Percentiles rank a stretch among this genome's conserved stretches.
Evolutionary conservation across 2,797 vertebrate species (phyloP).

Genomic region (Dendrocincla fuliginosa): DNA sequence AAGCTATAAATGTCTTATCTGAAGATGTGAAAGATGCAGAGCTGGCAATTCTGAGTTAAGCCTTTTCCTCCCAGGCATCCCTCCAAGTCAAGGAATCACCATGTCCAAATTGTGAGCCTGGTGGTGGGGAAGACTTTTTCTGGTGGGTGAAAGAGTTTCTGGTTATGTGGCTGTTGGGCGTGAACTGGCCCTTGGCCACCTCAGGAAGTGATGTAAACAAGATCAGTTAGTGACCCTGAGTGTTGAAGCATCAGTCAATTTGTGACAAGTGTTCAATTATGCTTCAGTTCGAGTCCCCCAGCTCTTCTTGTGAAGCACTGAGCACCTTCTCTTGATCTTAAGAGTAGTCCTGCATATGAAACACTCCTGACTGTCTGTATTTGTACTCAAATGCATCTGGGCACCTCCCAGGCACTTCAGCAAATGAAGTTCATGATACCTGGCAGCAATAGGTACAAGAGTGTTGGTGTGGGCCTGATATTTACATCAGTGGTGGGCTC

Average conservation of each 20-base stretch:
- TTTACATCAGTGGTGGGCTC: not conserved
- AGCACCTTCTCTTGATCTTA: not conserved
- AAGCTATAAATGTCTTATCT: not conserved
- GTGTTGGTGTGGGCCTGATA: not conserved
- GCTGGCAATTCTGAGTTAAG: not conserved
- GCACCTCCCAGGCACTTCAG: not conserved
- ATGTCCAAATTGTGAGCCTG: not conserved
- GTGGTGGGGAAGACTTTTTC: not conserved
- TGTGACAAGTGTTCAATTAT: not conserved
- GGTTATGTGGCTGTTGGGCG: not conserved
- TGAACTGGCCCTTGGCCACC: not conserved
- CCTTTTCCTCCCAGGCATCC: not conserved
- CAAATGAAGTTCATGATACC: not conserved
- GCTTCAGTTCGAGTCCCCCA: rapidly evolving
- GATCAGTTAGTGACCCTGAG: not conserved
- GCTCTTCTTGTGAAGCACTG: not conserved
- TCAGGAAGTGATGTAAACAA: rapidly evolving
- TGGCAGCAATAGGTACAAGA: not conserved
- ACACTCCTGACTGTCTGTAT: not conserved
- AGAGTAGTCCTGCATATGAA: not conserved
- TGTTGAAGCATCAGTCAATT: not conserved
- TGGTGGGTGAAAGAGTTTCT: not conserved
- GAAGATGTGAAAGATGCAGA: not conserved
- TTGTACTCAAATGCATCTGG: not conserved
- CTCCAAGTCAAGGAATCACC: rapidly evolving